Percentiles rank a stretch among this genome's conserved stretches.
phyloP scores from a whole-genome alignment of 2,113 vertebrate species.

The Hylia prasina region DNA sequence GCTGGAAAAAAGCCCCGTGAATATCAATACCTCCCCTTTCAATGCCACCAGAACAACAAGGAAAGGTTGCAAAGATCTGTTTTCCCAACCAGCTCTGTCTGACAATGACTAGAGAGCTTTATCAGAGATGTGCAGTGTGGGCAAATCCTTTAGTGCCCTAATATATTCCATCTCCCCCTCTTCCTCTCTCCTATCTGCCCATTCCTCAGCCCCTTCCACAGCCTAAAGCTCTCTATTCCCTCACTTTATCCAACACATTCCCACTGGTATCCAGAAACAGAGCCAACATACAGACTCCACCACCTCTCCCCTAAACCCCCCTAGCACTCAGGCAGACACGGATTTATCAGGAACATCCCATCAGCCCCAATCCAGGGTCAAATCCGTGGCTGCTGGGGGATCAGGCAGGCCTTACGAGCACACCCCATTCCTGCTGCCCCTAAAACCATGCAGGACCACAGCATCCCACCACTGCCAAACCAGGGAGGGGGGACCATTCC shows the following conservation, averaged over 20 bases:
- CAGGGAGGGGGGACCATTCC: not conserved
- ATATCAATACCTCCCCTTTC: not conserved
- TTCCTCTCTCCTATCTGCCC: not conserved
- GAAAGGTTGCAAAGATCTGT: not conserved
- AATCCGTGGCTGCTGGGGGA: not conserved
- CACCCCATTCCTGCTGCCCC: not conserved
- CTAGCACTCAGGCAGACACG: not conserved
- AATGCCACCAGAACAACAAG: not conserved
- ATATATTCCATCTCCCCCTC: not conserved
- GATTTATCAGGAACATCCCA: not conserved
- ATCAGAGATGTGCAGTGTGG: not conserved
- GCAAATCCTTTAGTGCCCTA: not conserved
- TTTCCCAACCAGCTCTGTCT: not conserved
- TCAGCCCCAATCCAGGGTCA: fast-evolving
- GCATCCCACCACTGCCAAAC: not conserved
- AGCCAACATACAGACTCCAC: not conserved
- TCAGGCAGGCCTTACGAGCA: not conserved
- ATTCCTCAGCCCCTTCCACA: not conserved
- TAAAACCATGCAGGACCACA: not conserved
- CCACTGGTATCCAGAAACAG: not conserved
- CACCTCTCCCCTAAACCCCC: not conserved
- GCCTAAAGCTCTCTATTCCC: not conserved
- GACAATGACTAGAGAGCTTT: not conserved
- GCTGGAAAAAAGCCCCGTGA: not conserved
- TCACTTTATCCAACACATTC: not conserved